Percentiles rank a stretch among this genome's conserved stretches.
These are phyloP conservation scores for Euzetes globulus DNA, from an alignment of 2,888 invertebrate species.

Conservation along the genomic window DNA sequence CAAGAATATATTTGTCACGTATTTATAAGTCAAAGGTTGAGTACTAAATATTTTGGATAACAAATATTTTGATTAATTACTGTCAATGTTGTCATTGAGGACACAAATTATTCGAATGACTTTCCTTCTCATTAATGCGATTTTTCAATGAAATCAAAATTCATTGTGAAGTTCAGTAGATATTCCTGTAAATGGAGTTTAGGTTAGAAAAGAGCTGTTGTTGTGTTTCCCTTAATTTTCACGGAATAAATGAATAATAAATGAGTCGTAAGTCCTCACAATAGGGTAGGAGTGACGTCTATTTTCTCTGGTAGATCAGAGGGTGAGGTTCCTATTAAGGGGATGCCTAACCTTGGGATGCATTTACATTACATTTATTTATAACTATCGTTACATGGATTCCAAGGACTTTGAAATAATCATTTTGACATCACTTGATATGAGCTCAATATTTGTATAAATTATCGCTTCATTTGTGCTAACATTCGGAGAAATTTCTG, in stretches of 20 bases:
- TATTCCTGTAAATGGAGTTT: too few relatives aligned
- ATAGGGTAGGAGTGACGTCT: not conserved
- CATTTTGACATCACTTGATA: constrained; percentile 3
- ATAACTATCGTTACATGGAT: constrained; percentile 2
- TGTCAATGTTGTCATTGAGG: not conserved
- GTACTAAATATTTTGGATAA: not conserved
- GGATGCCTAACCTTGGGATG: constrained; percentile 22
- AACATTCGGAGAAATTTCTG: not conserved
- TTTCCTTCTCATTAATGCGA: too few relatives aligned
- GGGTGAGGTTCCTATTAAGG: constrained; percentile 27
- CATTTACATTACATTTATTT: constrained; percentile 23
- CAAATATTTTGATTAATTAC: not conserved
- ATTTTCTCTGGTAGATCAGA: not conserved
- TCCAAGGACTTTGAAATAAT: constrained; percentile 17
- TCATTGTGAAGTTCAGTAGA: too few relatives aligned
- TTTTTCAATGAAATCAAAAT: too few relatives aligned
- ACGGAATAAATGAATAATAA: not conserved
- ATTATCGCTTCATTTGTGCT: not conserved
- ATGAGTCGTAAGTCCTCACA: not conserved
- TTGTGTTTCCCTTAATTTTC: too few relatives aligned
- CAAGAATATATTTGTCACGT: not conserved
- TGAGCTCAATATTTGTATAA: not conserved
- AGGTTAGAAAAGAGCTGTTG: too few relatives aligned
- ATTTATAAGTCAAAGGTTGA: not conserved
- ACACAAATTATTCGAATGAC: not conserved